Conservation (phyloP, 2,113 vertebrate genomes). For the Syrmaticus mikado region DNA sequence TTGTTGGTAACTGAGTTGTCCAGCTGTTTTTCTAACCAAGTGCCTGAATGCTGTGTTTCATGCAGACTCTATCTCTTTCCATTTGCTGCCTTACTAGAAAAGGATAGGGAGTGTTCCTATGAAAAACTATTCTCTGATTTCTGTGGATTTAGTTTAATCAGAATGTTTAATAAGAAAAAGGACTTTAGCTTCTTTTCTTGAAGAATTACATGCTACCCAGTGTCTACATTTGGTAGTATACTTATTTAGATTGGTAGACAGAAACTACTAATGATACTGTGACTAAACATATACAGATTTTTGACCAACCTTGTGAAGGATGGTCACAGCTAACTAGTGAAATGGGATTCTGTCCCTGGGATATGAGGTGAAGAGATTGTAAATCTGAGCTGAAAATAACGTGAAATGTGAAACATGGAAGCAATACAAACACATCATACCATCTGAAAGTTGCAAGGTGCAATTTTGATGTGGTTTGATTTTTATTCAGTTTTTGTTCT, state of each 20-base stretch:
- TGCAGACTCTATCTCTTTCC: neutral
- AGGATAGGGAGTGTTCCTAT: neutral
- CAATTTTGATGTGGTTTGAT: conserved; percentile 13
- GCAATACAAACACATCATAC: neutral
- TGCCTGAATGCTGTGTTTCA: neutral
- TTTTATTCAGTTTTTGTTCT: conserved; percentile 37
- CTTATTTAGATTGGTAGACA: neutral
- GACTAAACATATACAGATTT: neutral
- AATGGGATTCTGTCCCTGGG: neutral
- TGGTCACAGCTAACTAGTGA: neutral
- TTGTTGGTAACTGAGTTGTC: neutral
- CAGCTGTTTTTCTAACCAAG: neutral
- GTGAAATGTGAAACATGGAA: neutral
- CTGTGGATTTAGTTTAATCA: neutral
- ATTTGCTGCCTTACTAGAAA: neutral
- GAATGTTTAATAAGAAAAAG: neutral
- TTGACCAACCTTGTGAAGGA: neutral
- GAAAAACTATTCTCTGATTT: neutral
- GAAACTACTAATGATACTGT: neutral
- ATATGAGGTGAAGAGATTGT: neutral
- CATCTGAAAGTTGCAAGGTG: neutral
- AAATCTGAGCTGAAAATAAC: neutral
- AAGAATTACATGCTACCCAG: neutral
- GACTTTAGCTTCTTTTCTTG: neutral
- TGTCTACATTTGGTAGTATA: no score